Percentiles rank a stretch among this genome's conserved stretches.
phyloP scores from a whole-genome alignment of 2,888 invertebrate genomes.

The Bimastos eiseni region DNA sequence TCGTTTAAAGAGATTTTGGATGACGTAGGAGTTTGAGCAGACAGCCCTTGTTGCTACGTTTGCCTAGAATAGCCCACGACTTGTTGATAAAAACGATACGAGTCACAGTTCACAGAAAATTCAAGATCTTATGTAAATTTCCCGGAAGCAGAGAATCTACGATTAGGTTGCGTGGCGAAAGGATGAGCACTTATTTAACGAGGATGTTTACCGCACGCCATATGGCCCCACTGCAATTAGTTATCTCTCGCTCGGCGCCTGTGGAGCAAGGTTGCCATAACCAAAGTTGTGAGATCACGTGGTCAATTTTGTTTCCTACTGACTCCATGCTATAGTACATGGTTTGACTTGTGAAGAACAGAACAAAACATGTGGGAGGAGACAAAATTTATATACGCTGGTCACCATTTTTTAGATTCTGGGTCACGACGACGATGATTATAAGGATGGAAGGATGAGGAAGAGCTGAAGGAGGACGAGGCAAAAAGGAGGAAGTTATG shows the following conservation, averaged over 20 bases:
- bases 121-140: background rate
- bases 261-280: background rate
- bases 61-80: background rate
- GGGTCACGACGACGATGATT: too few relatives aligned
- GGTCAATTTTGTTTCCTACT: too few relatives aligned
- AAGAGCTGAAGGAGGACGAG: too few relatives aligned
- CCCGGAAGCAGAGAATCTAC: background rate
- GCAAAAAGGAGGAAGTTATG: too few relatives aligned
- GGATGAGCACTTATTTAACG: conserved; percentile 5
- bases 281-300: background rate
- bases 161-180: background rate
- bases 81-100: background rate
- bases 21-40: too few relatives aligned
- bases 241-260: background rate
- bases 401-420: too few relatives aligned
- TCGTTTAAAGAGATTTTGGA: background rate
- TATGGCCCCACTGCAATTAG: background rate
- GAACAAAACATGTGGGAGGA: too few relatives aligned
- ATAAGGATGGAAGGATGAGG: too few relatives aligned
- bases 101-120: background rate
- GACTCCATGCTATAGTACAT: too few relatives aligned
- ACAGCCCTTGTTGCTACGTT: background rate
- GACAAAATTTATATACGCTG: too few relatives aligned
- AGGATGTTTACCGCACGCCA: background rate
- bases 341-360: too few relatives aligned